Percentiles rank a stretch among this genome's conserved stretches.
phyloP scores from a whole-genome alignment of 2,888 invertebrate genomes.

The Conomelus anceps region DNA sequence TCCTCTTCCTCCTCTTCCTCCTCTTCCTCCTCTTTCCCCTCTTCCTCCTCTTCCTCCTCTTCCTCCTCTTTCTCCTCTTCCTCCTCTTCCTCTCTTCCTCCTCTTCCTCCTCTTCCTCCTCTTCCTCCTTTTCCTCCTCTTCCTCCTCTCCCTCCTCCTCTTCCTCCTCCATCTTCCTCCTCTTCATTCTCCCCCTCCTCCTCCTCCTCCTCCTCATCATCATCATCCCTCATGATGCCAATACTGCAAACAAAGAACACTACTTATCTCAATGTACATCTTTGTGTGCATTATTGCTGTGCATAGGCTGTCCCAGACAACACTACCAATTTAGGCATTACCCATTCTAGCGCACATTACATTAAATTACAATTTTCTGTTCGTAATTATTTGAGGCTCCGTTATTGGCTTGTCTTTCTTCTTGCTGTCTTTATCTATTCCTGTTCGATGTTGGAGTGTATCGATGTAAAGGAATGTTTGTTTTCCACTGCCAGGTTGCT shows the following conservation, averaged over 20 bases:
- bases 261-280: background rate
- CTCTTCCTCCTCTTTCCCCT: no score
- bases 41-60: no score
- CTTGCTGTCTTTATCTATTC: background rate
- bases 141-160: no score
- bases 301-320: background rate
- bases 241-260: background rate
- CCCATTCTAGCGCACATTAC: background rate
- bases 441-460: background rate
- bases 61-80: no score
- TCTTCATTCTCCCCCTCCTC: no score
- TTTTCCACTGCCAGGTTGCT: background rate
- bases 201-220: no score
- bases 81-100: no score
- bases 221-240: background rate
- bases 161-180: no score
- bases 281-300: background rate
- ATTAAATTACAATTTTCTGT: background rate
- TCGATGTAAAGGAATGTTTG: background rate
- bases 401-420: background rate
- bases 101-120: no score
- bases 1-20: no score
- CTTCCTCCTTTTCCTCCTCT: no score
- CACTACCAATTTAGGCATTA: background rate
- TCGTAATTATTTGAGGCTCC: background rate